Evolutionary conservation across 2,113 vertebrate species (phyloP).

Genomic region (Jaculus jaculus): DNA sequence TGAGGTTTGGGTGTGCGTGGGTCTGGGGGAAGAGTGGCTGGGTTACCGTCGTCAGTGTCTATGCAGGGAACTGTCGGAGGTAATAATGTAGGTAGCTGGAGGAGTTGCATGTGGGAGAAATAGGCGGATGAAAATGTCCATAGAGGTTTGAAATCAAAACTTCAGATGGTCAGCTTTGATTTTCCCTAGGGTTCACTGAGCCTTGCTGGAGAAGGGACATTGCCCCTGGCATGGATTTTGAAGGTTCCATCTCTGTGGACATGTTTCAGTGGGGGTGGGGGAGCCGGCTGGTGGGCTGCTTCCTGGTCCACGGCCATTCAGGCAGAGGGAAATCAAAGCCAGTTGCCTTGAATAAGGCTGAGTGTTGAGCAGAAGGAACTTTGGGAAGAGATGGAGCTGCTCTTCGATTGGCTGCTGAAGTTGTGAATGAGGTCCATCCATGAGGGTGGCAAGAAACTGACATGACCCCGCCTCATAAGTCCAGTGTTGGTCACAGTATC

Average conservation of each 20-base stretch:
- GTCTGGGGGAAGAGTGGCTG: conserved; percentile 6
- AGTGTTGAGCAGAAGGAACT: conserved; percentile 68
- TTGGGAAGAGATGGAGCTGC: conserved; percentile 60
- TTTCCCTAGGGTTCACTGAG: conserved; percentile 56
- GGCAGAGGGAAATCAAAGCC: conserved; percentile 18
- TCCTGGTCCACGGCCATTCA: not conserved
- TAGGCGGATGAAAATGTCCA: not conserved
- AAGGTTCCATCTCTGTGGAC: not conserved
- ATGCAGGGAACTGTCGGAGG: not conserved
- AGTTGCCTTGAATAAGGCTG: conserved; percentile 42
- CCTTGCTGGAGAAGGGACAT: conserved; percentile 39
- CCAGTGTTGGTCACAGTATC: not conserved
- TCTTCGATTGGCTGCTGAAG: conserved; percentile 62
- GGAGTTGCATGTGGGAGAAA: conserved; percentile 31
- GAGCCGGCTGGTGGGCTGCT: not conserved
- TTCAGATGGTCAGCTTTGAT: conserved; percentile 47
- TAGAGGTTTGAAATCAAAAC: conserved; percentile 62
- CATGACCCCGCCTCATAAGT: not conserved
- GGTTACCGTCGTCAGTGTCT: not conserved
- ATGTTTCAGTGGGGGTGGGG: not conserved
- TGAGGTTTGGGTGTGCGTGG: not conserved
- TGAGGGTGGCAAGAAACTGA: conserved; percentile 34
- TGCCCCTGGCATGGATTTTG: not conserved
- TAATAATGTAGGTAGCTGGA: not conserved
- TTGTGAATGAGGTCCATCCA: conserved; percentile 55